phyloP scores from a whole-genome alignment of 2,888 invertebrate species.

The Heliconius cydno region DNA sequence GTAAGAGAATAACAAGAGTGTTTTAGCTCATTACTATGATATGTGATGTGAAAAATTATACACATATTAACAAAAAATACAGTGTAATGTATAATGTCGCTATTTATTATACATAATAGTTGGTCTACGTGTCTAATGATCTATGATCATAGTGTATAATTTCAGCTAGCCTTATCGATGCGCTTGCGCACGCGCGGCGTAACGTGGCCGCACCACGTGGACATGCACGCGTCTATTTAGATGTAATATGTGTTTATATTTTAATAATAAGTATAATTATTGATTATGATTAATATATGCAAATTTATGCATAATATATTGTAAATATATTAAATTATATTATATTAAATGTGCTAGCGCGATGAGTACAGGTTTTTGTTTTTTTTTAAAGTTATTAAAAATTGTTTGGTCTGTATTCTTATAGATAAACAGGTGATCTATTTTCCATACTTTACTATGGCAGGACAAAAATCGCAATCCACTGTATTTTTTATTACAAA shows the following conservation, averaged over 20 bases:
- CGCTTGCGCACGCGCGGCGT: conserved; percentile 36
- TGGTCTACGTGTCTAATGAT: conserved; percentile 23
- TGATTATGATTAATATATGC: background rate
- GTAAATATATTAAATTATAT: conserved; percentile 28
- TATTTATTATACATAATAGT: conserved; percentile 22
- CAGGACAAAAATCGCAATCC: background rate
- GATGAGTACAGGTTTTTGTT: background rate
- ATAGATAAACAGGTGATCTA: too few species aligned
- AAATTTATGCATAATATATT: conserved; percentile 33
- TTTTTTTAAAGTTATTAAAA: background rate
- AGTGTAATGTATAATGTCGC: background rate
- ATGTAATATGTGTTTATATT: conserved; percentile 10
- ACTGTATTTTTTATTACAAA: background rate
- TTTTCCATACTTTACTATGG: background rate
- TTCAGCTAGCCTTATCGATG: conserved; percentile 33
- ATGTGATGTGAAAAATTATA: conserved; percentile 17
- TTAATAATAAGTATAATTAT: conserved; percentile 5
- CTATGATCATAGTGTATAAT: conserved; percentile 21
- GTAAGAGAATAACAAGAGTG: background rate
- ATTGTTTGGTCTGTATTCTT: background rate
- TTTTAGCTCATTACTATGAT: background rate
- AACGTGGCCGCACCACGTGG: conserved; percentile 42
- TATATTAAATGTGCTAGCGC: conserved; percentile 3
- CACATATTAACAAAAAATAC: conserved; percentile 11
- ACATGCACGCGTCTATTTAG: conserved; percentile 29